Conservation (phyloP, 2,113 vertebrate species). For the Cebus imitator region DNA sequence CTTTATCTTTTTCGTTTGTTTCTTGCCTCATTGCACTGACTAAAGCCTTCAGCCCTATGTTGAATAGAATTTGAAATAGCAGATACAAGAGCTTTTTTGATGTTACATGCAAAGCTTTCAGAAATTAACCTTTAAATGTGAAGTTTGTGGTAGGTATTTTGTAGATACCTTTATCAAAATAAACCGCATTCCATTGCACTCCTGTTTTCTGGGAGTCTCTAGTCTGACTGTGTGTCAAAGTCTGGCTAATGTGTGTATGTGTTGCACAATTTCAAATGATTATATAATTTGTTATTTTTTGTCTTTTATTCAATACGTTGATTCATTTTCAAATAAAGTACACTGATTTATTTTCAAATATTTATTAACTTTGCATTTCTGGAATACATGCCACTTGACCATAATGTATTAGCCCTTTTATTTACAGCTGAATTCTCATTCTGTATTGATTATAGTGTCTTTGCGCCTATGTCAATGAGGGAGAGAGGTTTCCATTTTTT, state of each 20-base stretch:
- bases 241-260: too few relatives aligned
- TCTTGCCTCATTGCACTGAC: background rate
- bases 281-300: background rate
- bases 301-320: background rate
- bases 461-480: background rate
- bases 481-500: background rate
- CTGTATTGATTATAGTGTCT: background rate
- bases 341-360: background rate
- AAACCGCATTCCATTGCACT: rapidly evolving
- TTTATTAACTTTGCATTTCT: background rate
- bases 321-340: background rate
- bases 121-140: background rate
- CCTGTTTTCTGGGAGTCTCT: background rate
- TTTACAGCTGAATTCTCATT: background rate
- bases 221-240: background rate
- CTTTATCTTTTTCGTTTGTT: background rate
- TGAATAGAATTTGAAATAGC: rapidly evolving
- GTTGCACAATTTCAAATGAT: background rate
- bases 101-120: background rate
- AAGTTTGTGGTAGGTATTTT: too few relatives aligned
- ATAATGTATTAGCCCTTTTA: too few relatives aligned
- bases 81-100: too few relatives aligned
- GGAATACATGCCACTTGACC: background rate
- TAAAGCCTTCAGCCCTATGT: too few relatives aligned
- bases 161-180: background rate